Evolutionary conservation across 2,113 vertebrate species (phyloP).

Genomic region (Elachura formosa): DNA sequence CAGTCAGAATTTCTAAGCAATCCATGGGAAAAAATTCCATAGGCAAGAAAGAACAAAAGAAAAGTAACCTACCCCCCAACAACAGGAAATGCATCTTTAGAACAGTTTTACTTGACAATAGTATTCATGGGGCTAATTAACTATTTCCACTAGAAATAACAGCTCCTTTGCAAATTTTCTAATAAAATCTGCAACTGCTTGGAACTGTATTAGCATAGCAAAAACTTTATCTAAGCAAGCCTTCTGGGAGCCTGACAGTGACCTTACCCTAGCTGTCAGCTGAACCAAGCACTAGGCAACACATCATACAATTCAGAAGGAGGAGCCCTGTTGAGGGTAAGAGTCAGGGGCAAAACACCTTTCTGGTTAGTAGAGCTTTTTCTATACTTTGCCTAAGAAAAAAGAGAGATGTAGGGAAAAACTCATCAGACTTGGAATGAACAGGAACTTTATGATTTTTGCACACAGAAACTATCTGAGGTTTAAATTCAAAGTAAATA

Average conservation of each 20-base stretch:
- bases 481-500: not conserved
- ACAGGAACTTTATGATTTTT: not conserved
- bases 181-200: slow-evolving; percentile 6
- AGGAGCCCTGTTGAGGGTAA: not conserved
- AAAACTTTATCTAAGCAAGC: not conserved
- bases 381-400: not conserved
- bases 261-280: not conserved
- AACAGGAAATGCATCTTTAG: not conserved
- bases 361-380: not conserved
- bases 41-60: too few species aligned
- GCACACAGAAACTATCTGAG: not conserved
- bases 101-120: not conserved
- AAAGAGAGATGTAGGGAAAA: not conserved
- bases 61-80: too few species aligned
- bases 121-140: not conserved
- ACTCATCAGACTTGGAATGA: not conserved
- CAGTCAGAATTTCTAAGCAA: too few species aligned
- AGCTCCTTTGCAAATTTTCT: not conserved
- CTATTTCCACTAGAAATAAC: not conserved
- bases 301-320: not conserved
- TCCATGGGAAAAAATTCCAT: too few species aligned
- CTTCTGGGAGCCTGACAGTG: not conserved
- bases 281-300: not conserved
- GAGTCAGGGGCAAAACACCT: not conserved
- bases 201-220: not conserved